A percentile compares a stretch with the other conserved stretches of the same genome.
These are phyloP conservation scores for Semotilus atromaculatus DNA, from an alignment of 2,797 vertebrate species.

Conservation along the genomic window DNA sequence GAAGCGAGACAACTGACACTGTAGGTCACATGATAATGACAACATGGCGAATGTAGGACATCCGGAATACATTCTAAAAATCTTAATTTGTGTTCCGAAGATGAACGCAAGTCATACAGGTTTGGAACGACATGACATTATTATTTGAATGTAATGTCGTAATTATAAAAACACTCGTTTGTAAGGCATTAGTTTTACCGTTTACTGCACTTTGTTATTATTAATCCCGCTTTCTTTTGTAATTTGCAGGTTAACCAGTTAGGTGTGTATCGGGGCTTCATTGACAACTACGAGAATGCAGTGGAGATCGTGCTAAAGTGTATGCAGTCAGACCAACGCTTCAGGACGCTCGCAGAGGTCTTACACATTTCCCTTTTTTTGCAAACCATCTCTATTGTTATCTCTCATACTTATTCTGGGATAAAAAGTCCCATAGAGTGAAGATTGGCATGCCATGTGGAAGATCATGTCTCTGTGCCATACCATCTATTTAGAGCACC, in stretches of 20 bases:
- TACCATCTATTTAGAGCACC: not conserved
- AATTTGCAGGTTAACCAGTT: constrained; percentile 76
- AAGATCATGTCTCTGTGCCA: not conserved
- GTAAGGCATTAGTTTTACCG: not conserved
- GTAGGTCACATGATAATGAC: too few relatives aligned
- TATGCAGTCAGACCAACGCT: constrained; percentile 71
- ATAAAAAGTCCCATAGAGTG: not conserved
- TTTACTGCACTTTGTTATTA: not conserved
- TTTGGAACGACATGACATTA: too few relatives aligned
- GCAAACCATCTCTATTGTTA: not conserved
- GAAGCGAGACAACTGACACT: too few relatives aligned
- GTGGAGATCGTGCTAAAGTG: constrained; percentile 74
- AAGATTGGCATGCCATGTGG: not conserved
- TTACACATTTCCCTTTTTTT: not conserved
- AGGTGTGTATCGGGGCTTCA: constrained; percentile 78
- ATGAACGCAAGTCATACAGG: too few relatives aligned
- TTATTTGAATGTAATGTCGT: too few relatives aligned
- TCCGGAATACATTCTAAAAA: too few relatives aligned
- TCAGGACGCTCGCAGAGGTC: constrained; percentile 79
- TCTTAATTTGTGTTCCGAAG: too few relatives aligned
- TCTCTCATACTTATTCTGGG: not conserved
- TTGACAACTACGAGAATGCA: constrained; percentile 78
- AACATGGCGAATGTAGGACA: too few relatives aligned
- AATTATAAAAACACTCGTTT: too few relatives aligned
- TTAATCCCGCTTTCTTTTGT: not conserved